Evolutionary conservation across 2,888 invertebrate genomes (phyloP).

Genomic region (Falcaria lacertinaria): DNA sequence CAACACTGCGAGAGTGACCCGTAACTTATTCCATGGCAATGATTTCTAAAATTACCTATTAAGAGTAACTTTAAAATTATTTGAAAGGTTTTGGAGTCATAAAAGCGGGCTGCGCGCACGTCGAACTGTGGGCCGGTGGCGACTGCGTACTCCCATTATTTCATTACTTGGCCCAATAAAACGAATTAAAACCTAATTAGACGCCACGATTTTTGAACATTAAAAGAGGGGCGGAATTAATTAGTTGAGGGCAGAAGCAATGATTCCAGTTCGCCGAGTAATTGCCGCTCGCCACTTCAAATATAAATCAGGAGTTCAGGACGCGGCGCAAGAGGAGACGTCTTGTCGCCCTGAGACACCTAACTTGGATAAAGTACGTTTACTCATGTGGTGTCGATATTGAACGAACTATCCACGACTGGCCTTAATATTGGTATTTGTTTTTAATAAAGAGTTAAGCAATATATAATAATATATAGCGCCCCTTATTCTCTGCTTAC

Average conservation of each 20-base stretch:
- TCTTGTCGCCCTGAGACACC: no score
- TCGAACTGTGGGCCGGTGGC: slow-evolving; percentile 29
- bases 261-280: slow-evolving; percentile 73
- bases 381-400: no score
- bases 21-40: background rate
- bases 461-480: no score
- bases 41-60: slow-evolving; percentile 3
- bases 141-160: slow-evolving; percentile 42
- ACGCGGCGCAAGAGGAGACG: slow-evolving; percentile 16
- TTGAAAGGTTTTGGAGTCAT: slow-evolving; percentile 33
- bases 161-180: slow-evolving; percentile 72
- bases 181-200: slow-evolving; percentile 80
- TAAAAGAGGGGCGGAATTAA: slow-evolving; percentile 76
- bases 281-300: slow-evolving; percentile 57
- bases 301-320: slow-evolving; percentile 60
- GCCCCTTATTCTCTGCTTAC: no score
- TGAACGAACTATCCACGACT: no score
- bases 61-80: slow-evolving; percentile 26
- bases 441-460: no score
- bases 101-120: slow-evolving; percentile 20
- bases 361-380: no score
- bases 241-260: slow-evolving; percentile 70
- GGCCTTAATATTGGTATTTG: no score
- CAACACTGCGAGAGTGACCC: background rate
- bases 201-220: slow-evolving; percentile 77